phyloP scores from a whole-genome alignment of 2,888 invertebrate species.

The Pheosia gnoma region DNA sequence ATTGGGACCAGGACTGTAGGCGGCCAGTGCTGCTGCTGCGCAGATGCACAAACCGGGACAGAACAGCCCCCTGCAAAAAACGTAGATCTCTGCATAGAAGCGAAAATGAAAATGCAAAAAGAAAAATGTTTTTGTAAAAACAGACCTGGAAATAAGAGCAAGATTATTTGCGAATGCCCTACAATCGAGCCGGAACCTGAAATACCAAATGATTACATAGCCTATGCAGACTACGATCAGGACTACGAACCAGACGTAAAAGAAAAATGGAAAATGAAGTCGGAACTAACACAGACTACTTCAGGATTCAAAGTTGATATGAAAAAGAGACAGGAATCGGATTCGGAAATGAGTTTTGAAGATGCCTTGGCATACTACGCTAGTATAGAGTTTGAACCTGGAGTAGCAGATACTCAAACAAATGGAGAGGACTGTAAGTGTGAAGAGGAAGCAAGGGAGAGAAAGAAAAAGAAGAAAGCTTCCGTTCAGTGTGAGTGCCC shows the following conservation, averaged over 20 bases:
- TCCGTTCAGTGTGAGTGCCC: background rate
- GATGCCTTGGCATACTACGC: slow-evolving; percentile 34
- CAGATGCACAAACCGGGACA: background rate
- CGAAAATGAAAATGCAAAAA: background rate
- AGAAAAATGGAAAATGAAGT: slow-evolving; percentile 20
- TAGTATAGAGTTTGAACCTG: background rate
- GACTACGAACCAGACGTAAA: background rate
- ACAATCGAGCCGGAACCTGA: background rate
- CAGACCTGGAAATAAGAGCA: background rate
- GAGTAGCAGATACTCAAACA: background rate
- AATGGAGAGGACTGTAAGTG: slow-evolving; percentile 1
- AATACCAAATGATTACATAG: background rate
- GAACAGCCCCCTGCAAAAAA: background rate
- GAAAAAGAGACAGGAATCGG: slow-evolving; percentile 12
- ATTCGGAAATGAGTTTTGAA: slow-evolving; percentile 33
- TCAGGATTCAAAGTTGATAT: slow-evolving; percentile 38
- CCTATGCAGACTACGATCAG: background rate
- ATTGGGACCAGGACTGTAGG: background rate
- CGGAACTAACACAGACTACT: slow-evolving; percentile 33
- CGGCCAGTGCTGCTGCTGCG: background rate
- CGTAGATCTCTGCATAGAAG: background rate
- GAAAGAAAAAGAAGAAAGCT: slow-evolving; percentile 1
- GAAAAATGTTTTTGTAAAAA: slow-evolving; percentile 1
- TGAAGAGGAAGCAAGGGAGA: background rate
- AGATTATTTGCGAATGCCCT: slow-evolving; percentile 2